Conservation (phyloP, 2,888 invertebrate genomes). For the Cryptops parisi region DNA sequence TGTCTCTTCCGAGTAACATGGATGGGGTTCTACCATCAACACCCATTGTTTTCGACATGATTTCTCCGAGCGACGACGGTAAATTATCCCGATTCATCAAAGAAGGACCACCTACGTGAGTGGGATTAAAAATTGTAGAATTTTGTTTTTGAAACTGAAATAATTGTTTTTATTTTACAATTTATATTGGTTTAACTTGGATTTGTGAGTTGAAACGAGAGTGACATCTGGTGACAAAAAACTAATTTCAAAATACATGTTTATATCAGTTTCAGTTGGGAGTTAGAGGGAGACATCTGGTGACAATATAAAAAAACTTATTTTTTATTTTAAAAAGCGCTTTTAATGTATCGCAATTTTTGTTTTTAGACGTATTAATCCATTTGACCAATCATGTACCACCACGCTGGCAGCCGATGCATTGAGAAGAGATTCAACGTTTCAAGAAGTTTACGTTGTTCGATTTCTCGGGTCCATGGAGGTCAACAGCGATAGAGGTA, state of each 20-base stretch:
- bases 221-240: too few relatives aligned
- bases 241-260: too few relatives aligned
- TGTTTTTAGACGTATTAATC: slow-evolving; percentile 28
- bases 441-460: slow-evolving; percentile 26
- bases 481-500: slow-evolving; percentile 25
- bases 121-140: slow-evolving; percentile 16
- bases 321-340: too few relatives aligned
- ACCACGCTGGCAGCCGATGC: slow-evolving; percentile 23
- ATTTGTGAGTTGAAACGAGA: too few relatives aligned
- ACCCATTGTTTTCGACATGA: slow-evolving; percentile 35
- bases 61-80: slow-evolving; percentile 27
- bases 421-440: slow-evolving; percentile 6
- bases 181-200: too few relatives aligned
- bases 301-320: too few relatives aligned
- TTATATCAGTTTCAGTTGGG: too few relatives aligned
- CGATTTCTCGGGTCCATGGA: slow-evolving; percentile 36
- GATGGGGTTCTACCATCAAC: slow-evolving; percentile 26
- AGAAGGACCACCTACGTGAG: slow-evolving; percentile 31
- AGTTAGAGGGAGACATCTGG: too few relatives aligned
- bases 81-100: slow-evolving; percentile 23
- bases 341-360: too few relatives aligned
- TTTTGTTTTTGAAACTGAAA: too few relatives aligned
- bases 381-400: slow-evolving; percentile 31
- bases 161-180: too few relatives aligned
- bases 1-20: neutral